Percentiles rank a stretch among this genome's conserved stretches.
phyloP scores from a whole-genome alignment of 2,113 vertebrate species.

The Aplodontia rufa region DNA sequence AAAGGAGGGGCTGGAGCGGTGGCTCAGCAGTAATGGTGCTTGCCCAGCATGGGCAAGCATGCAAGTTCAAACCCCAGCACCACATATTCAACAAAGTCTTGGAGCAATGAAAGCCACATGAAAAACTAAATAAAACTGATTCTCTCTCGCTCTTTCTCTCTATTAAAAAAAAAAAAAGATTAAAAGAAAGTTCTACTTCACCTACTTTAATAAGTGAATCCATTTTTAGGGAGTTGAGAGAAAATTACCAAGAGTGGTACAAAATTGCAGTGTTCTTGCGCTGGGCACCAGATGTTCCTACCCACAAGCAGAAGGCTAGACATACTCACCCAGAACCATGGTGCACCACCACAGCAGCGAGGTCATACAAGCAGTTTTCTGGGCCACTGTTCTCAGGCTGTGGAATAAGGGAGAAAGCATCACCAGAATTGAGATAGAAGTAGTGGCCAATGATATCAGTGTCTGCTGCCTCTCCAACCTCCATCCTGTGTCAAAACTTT shows the following conservation, averaged over 20 bases:
- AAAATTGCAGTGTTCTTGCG: background rate
- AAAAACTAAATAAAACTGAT: too few species aligned
- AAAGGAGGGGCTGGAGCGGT: too few species aligned
- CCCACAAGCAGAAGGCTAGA: background rate
- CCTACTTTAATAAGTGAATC: background rate
- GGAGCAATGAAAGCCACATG: too few species aligned
- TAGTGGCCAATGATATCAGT: background rate
- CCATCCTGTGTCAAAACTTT: background rate
- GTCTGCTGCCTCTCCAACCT: background rate
- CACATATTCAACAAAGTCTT: too few species aligned
- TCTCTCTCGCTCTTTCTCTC: too few species aligned
- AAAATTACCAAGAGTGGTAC: background rate
- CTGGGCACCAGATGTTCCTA: background rate
- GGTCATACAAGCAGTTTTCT: conserved; percentile 94
- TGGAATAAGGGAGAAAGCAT: conserved; percentile 41
- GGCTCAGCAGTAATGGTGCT: too few species aligned
- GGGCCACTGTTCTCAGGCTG: conserved; percentile 94
- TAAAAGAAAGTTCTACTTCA: background rate
- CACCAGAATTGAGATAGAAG: background rate
- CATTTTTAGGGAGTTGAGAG: background rate
- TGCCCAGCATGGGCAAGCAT: too few species aligned
- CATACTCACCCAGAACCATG: conserved; percentile 97
- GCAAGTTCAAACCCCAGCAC: too few species aligned
- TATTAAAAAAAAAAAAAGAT: background rate
- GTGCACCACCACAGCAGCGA: conserved; percentile 96